A percentile compares a stretch with the other conserved stretches of the same genome.
phyloP scores from a whole-genome alignment of 2,888 invertebrate genomes.

The Drosophila fulvimacula region DNA sequence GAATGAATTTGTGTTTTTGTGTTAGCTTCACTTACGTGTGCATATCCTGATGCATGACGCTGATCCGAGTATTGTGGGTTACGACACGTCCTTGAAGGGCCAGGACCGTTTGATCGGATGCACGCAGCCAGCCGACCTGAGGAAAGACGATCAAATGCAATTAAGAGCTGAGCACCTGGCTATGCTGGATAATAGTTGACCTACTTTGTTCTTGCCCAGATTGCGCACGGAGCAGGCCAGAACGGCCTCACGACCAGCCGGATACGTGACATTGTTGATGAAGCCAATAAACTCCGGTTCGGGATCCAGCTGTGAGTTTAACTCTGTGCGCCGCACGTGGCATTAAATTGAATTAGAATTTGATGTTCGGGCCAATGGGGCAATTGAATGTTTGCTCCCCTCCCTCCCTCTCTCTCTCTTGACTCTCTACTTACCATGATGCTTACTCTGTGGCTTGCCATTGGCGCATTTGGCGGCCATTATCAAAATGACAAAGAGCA shows the following conservation, averaged over 20 bases:
- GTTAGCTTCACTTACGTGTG: constrained; percentile 86
- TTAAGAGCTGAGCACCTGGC: background rate
- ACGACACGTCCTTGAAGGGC: constrained; percentile 94
- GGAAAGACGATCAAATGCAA: constrained; percentile 25
- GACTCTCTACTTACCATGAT: constrained; percentile 79
- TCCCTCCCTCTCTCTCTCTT: background rate
- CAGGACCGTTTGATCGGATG: constrained; percentile 95
- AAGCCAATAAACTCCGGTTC: constrained; percentile 85
- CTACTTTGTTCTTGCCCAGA: constrained; percentile 85
- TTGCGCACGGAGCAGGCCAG: constrained; percentile 84
- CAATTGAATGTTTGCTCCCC: constrained; percentile 29
- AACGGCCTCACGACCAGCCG: constrained; percentile 84
- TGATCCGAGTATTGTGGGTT: constrained; percentile 92
- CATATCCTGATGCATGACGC: constrained; percentile 92
- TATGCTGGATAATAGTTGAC: constrained; percentile 12
- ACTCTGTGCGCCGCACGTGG: constrained; percentile 67
- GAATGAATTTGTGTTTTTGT: no score
- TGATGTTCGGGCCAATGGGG: constrained; percentile 28
- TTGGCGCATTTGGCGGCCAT: constrained; percentile 79
- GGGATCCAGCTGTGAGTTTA: constrained; percentile 83
- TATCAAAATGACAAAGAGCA: constrained; percentile 78
- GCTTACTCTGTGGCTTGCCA: constrained; percentile 80
- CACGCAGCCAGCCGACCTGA: constrained; percentile 95
- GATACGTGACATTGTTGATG: constrained; percentile 85
- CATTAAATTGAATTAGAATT: constrained; percentile 61